Evolutionary conservation across 30 jellyfish, hydroid and myxozoan genomes (phyloP).

Genomic region (Clytia hemisphaerica): DNA sequence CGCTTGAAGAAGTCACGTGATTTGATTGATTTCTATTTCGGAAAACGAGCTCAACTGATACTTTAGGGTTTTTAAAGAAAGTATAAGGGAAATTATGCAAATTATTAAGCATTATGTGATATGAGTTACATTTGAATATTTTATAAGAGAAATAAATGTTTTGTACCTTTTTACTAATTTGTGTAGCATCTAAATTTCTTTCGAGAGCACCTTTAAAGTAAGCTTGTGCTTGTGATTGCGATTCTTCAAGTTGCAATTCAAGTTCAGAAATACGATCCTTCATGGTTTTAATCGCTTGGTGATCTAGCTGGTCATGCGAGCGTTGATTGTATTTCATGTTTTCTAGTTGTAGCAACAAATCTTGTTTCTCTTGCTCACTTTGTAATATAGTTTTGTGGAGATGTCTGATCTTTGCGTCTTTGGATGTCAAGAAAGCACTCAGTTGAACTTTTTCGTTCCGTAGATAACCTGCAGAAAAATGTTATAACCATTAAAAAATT

Average conservation of each 20-base stretch:
- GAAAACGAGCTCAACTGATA: too few relatives aligned
- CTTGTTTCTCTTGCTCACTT: constrained; percentile 9
- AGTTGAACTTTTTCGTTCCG: constrained; percentile 26
- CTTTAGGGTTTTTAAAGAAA: too few relatives aligned
- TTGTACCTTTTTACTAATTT: background rate
- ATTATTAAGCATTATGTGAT: too few relatives aligned
- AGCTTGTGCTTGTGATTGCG: constrained; percentile 15
- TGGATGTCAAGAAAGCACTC: background rate
- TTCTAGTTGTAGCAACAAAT: background rate
- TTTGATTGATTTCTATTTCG: too few relatives aligned
- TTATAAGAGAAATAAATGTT: too few relatives aligned
- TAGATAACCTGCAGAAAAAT: constrained; percentile 5
- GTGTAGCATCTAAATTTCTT: constrained; percentile 21
- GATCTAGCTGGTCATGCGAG: background rate
- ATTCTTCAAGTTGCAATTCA: background rate
- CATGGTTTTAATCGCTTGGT: background rate
- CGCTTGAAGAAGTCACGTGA: too few relatives aligned
- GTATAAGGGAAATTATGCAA: too few relatives aligned
- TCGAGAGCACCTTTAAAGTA: constrained; percentile 16
- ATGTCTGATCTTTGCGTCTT: constrained; percentile 18
- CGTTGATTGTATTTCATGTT: background rate
- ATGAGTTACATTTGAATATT: too few relatives aligned
- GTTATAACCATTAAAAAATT: too few relatives aligned
- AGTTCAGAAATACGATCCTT: background rate
- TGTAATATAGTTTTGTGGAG: background rate